Evolutionary conservation across 2,113 vertebrate genomes (phyloP).

Genomic region (Lycaon pictus): DNA sequence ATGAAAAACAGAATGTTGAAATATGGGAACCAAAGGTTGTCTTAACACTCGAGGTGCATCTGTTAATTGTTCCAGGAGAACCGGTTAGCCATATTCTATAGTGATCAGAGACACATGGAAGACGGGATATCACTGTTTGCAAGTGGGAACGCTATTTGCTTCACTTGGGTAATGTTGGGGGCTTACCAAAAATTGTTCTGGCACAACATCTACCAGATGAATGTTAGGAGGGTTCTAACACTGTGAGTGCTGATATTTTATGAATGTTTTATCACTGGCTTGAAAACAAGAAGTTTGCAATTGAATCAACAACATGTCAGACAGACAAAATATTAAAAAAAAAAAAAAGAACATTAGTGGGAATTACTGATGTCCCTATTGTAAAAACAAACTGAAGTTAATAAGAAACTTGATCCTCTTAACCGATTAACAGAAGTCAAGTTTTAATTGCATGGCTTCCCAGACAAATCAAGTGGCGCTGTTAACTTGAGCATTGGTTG

Average conservation of each 20-base stretch:
- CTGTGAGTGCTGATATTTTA: slow-evolving; percentile 84
- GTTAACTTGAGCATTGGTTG: slow-evolving; percentile 53
- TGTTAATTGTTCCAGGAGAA: slow-evolving; percentile 78
- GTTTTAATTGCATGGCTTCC: slow-evolving; percentile 62
- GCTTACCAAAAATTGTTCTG: slow-evolving; percentile 76
- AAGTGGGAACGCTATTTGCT: slow-evolving; percentile 71
- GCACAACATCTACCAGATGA: slow-evolving; percentile 70
- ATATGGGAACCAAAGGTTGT: slow-evolving; percentile 70
- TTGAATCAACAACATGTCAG: slow-evolving; percentile 83
- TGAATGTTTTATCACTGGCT: slow-evolving; percentile 81
- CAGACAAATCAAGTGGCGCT: slow-evolving; percentile 48
- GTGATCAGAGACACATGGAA: slow-evolving; percentile 65
- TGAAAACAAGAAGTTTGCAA: slow-evolving; percentile 83
- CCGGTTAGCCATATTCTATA: slow-evolving; percentile 44
- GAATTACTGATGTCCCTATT: slow-evolving; percentile 78
- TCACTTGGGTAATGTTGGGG: slow-evolving; percentile 76
- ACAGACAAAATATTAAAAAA: slow-evolving; percentile 75
- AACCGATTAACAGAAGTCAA: slow-evolving; percentile 63
- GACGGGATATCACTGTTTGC: not conserved
- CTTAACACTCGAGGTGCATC: slow-evolving; percentile 56
- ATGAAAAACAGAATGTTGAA: slow-evolving; percentile 80
- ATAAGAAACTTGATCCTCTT: slow-evolving; percentile 70
- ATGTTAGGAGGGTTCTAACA: slow-evolving; percentile 81
- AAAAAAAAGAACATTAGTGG: slow-evolving; percentile 71
- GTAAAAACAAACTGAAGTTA: slow-evolving; percentile 79